Base-by-base conservation (phyloP, 2,888 invertebrate genomes). In the Eretmocerus hayati region DNA sequence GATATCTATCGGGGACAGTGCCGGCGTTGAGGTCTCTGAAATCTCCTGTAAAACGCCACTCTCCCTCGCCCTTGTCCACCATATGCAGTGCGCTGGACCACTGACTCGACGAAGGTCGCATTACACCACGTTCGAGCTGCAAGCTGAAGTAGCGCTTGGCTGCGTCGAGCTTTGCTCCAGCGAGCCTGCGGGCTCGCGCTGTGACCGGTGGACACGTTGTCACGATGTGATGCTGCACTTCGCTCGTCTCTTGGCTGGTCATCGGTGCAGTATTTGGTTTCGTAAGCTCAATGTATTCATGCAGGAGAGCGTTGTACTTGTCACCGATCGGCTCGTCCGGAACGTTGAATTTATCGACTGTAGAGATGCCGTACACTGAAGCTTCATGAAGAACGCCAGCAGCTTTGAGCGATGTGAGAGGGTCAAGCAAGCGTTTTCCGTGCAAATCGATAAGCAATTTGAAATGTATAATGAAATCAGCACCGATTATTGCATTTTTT, bases 401-500 rank as follows among this genome's bases (percentile, higher is more conserved):
- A 2, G 5, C 5, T 3, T 21, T n/a, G 20, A 42, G 32, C 4
- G 20, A 16, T 8, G 41, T 42, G 3, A 6, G 1, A 6, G 32
- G 2, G 11, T 39, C 39, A 8, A 23, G 11, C 2, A 39, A 16
- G 5, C 32, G 41, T 8, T 2, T 8, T 1, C 15, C 13, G 6
- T 32, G 31, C 2, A 42, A 5, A 9, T 42, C 31, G 1, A n/a
- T 4, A 0, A 42, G 21, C 1, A 42, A 21, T 5, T 32, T 23
- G 5, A 32, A 4, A 21, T 32, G 19, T 2, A 8, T 23, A 2
- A 42, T 19, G n/a, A 67, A 63, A 53, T 67, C 65, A 1, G 59
- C 63, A 2, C 65, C 65, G n/a, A 68, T 64, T 6, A 67, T 67
- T 1, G 67, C 59, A 15, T 56, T 59, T 1, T 60, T 48, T 4